Percentiles rank a stretch among this genome's conserved stretches.
phyloP scores from a whole-genome alignment of 2,113 vertebrate species.

The Cryptomyrus ogoouensis region DNA sequence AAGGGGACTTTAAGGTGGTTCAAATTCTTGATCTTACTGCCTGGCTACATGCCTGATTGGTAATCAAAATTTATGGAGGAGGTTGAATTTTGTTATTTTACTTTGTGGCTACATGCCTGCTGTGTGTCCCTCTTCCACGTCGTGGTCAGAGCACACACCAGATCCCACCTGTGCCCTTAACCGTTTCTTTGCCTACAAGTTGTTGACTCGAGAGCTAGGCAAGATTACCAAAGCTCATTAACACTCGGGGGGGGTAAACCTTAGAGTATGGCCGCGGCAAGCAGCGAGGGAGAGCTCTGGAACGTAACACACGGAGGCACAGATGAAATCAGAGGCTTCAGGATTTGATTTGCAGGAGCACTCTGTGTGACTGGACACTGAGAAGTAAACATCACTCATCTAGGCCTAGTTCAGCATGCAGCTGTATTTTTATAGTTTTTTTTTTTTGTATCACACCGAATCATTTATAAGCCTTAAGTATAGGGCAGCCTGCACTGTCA shows the following conservation, averaged over 20 bases:
- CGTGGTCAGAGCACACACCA: not conserved
- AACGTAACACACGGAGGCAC: not conserved
- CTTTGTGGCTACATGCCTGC: not conserved
- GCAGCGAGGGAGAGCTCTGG: not conserved
- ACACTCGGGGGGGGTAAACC: not conserved
- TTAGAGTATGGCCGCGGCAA: not conserved
- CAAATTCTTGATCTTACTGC: not conserved
- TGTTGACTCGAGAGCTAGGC: not conserved
- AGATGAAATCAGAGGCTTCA: not conserved
- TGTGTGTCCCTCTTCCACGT: not conserved
- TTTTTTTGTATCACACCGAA: not conserved
- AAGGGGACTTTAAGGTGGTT: not conserved
- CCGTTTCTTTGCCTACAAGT: not conserved
- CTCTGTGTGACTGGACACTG: not conserved
- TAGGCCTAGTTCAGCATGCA: too few species aligned
- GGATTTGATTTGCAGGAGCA: not conserved
- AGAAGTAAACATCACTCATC: not conserved
- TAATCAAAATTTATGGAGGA: not conserved
- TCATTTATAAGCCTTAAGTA: not conserved
- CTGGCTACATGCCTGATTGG: not conserved
- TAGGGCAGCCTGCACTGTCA: not conserved
- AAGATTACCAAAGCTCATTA: not conserved
- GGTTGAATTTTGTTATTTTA: not conserved
- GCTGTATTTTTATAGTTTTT: not conserved
- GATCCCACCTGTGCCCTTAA: not conserved